Conservation (phyloP, 2,888 invertebrate species). For the Nemoura dubitans region DNA sequence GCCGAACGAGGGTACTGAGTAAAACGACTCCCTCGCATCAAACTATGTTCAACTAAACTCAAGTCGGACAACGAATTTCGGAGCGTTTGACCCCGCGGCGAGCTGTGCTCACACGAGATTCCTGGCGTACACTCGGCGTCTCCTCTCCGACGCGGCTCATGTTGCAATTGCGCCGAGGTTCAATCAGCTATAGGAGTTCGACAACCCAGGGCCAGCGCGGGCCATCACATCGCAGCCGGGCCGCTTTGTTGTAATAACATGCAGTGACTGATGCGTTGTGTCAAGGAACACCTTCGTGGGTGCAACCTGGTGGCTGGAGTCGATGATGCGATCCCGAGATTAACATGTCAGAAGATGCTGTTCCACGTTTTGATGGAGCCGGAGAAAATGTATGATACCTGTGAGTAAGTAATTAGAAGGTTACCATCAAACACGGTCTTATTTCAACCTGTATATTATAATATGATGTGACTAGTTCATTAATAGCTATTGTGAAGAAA, state of each 20-base stretch:
- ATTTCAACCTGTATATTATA: no score
- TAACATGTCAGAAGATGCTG: neutral
- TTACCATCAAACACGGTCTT: no score
- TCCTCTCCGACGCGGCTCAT: neutral
- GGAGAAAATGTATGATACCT: no score
- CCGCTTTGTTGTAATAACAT: neutral
- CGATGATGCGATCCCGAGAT: neutral
- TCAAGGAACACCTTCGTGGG: slow-evolving; percentile 2
- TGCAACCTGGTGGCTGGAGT: slow-evolving; percentile 1
- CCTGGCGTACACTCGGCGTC: neutral
- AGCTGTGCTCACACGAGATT: neutral
- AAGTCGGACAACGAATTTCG: neutral
- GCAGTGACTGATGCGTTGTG: neutral
- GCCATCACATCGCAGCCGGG: neutral
- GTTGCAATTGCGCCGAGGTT: neutral
- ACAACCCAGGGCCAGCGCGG: slow-evolving; percentile 15
- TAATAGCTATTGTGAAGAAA: no score
- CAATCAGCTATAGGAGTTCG: slow-evolving; percentile 27
- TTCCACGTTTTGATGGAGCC: neutral
- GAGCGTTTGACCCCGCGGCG: neutral
- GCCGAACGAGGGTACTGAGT: neutral
- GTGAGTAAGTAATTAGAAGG: no score
- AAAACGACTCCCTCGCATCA: neutral
- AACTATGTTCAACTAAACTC: neutral
- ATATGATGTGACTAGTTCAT: no score